Evolutionary conservation across 2,888 invertebrate species (phyloP), one percentile per base, ranked within the genome.

Genomic region (Andrena fulva): DNA sequence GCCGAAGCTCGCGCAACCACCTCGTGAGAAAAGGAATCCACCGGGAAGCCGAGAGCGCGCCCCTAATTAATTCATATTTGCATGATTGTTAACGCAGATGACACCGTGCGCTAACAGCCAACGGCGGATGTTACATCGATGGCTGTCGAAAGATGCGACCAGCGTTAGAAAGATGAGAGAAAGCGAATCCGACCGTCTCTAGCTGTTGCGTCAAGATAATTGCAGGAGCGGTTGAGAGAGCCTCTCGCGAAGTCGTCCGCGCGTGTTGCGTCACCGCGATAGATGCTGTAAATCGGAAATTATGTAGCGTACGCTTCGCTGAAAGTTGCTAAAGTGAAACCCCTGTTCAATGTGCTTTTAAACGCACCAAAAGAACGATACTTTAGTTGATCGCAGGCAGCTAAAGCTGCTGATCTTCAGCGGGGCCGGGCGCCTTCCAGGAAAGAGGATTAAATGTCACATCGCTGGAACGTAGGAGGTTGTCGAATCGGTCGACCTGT

Each of bases 141-240:
- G 42, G 24, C 62, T 33, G 66, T 62, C 16, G 54, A 77, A 70
- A 64, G 71, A 80, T 80, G 63, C 62, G 72, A 52, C 60, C 75
- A 84, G 66, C 66, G 64, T 54, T 69, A 72, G 77, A 75, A 69
- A 82, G 84, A 75, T 59, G 85, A 87, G 87, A 89, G 89, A 89
- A 89, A 89, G 89, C 81, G 85, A 89, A 80, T 81, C 68, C 67
- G 67, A 84, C 59, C 68, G 70, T 72, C 79, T 77, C 64, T 72
- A 27, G 70, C 54, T 79, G 82, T 89, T 89, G 88, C 89, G 86
- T 88, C 89, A 89, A 87, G 84, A 79, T 81, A 81, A 81, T 81
- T 68, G 80, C 71, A 72, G 71, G 33, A 73, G 79, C 73, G 68
- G 80, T 79, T 64, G 54, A 72, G 48, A 80, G 78, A 69, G 56